phyloP scores from a whole-genome alignment of 1,140 invertebrate species.

The Drosophila chauvacae region DNA sequence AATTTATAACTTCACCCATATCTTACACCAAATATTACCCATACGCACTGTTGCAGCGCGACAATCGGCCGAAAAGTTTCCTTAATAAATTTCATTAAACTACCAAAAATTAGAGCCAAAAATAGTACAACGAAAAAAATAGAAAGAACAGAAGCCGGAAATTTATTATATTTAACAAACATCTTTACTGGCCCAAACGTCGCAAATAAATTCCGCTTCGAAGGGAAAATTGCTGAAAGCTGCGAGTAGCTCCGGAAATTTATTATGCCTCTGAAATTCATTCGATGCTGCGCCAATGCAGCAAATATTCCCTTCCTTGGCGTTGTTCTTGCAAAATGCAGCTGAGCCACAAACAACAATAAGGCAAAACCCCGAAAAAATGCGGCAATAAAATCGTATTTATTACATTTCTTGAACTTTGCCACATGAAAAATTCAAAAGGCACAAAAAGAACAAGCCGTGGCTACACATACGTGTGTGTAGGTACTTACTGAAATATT shows the following conservation, averaged over 20 bases:
- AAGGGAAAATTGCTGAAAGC: constrained; percentile 52
- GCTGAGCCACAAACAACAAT: constrained; percentile 53
- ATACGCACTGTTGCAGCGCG: constrained; percentile 29
- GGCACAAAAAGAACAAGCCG: constrained; percentile 28
- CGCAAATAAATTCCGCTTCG: constrained; percentile 62
- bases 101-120: constrained; percentile 42
- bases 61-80: constrained; percentile 15
- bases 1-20: neutral
- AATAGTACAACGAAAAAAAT: constrained; percentile 22
- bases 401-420: constrained; percentile 72
- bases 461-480: neutral
- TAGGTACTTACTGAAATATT: constrained; percentile 37
- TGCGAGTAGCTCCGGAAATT: constrained; percentile 54
- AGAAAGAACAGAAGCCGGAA: constrained; percentile 30
- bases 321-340: constrained; percentile 51
- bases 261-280: constrained; percentile 67
- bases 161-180: constrained; percentile 73
- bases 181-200: constrained; percentile 62
- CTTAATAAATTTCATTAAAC: constrained; percentile 56
- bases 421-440: constrained; percentile 57
- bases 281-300: constrained; percentile 65
- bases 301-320: constrained; percentile 29
- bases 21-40: neutral
- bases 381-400: constrained; percentile 73
- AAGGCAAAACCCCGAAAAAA: constrained; percentile 42